Conservation (phyloP, 37 sponge, comb jelly and placozoan genomes). For the Halisarca cf. caerulea region DNA sequence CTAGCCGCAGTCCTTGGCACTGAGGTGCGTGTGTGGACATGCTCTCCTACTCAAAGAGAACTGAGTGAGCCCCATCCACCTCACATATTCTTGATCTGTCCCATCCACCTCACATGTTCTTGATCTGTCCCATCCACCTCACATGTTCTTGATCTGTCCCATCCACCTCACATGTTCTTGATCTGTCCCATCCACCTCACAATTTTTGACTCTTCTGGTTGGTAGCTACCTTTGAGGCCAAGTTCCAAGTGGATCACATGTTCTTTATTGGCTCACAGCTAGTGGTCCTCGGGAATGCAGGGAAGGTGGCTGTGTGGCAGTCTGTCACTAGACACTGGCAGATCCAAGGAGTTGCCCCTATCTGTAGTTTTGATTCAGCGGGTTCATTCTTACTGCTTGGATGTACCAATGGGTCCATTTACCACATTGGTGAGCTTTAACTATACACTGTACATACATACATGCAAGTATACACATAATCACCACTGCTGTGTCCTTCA, state of each 20-base stretch:
- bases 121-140: neutral
- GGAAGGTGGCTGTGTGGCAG: constrained; percentile 97
- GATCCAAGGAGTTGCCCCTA: constrained; percentile 81
- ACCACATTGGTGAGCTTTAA: constrained; percentile 91
- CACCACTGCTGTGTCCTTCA: no score
- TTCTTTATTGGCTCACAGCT: constrained; percentile 93
- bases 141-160: neutral
- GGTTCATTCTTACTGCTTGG: constrained; percentile 90
- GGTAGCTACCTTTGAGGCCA: constrained; percentile 86
- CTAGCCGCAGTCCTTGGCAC: constrained; percentile 56
- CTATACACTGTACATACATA: no score
- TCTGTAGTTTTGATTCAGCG: constrained; percentile 90
- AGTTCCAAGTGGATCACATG: constrained; percentile 89
- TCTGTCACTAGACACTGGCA: constrained; percentile 91
- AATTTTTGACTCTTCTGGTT: neutral
- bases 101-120: no score
- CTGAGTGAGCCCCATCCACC: no score
- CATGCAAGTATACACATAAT: no score
- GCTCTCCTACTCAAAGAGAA: constrained; percentile 32
- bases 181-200: neutral
- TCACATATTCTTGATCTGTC: no score
- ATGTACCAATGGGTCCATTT: constrained; percentile 86
- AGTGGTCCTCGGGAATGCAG: constrained; percentile 88
- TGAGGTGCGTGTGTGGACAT: constrained; percentile 80
- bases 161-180: no score